Evolutionary conservation across 1,140 invertebrate species (phyloP), one percentile per base, ranked within the genome.

Genomic region (Aricia agestis): DNA sequence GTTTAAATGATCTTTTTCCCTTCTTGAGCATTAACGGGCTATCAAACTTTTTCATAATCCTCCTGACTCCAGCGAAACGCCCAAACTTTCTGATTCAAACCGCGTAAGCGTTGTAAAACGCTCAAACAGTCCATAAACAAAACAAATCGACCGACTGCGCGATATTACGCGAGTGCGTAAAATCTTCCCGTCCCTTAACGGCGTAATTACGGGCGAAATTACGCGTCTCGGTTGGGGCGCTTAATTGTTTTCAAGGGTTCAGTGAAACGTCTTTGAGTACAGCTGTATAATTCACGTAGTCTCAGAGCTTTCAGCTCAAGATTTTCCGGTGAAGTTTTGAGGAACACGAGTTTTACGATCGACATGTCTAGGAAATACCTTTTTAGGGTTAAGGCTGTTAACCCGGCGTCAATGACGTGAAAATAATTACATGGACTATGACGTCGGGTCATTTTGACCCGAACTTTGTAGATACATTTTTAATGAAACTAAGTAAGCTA

Each of bases 131-230:
- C 58, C 57, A 72, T 72, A 74, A 72, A 67, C 67, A 72, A 57
- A 57, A 67, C 67, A 69, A 72, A 72, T 45, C 70, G 72, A 71
- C 72, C 41, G 66, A 67, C 59, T 70, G 66, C 42, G 52, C 63
- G 31, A 52, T 36, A 71, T 70, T 61, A 69, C 57, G 52, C 57
- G 72, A 86, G 80, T 82, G 78, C 81, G 87, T 86, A 85, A 87
- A 89, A 87, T 89, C 84, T 83, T 84, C 79, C 72, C 76, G 76
- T 71, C 70, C 66, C 77, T 80, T 83, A 80, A 86, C 77, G 72
- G 75, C 75, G 84, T 84, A 86, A 88, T 88, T 84, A 86, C 82
- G 72, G 70, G 72, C 74, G 74, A 82, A 82, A 82, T 81, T 80
- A 73, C 77, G 72, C 36, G 67, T 68, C 66, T 66, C 70, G 74